Evolutionary conservation across 2,888 invertebrate species (phyloP).

Genomic region (Plusia festucae): DNA sequence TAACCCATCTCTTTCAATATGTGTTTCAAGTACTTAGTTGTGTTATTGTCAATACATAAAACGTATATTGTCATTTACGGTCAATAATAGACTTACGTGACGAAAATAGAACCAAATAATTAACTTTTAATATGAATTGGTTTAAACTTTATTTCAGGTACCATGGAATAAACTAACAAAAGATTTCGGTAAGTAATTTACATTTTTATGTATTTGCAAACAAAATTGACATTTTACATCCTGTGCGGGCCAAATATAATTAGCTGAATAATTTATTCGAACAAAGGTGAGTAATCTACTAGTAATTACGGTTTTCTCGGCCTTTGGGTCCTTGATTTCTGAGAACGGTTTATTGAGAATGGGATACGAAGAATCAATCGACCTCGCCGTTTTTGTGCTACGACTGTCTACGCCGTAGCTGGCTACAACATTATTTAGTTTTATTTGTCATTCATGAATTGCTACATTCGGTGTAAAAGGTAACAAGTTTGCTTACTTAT

Average conservation of each 20-base stretch:
- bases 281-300: too few species aligned
- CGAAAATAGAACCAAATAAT: background rate
- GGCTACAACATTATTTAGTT: too few species aligned
- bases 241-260: background rate
- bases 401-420: background rate
- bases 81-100: background rate
- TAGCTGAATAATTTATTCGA: background rate
- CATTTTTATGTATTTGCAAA: background rate
- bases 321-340: too few species aligned
- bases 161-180: background rate
- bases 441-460: too few species aligned
- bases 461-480: too few species aligned
- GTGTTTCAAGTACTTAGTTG: background rate
- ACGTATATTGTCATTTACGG: background rate
- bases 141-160: background rate
- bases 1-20: constrained; percentile 1
- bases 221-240: background rate
- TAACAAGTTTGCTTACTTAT: background rate
- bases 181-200: background rate
- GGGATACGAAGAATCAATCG: too few species aligned
- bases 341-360: too few species aligned
- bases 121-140: background rate
- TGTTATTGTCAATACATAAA: background rate
- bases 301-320: too few species aligned
- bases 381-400: background rate